Evolutionary conservation across 2,888 invertebrate genomes (phyloP).

Genomic region (Philonicus albiceps): DNA sequence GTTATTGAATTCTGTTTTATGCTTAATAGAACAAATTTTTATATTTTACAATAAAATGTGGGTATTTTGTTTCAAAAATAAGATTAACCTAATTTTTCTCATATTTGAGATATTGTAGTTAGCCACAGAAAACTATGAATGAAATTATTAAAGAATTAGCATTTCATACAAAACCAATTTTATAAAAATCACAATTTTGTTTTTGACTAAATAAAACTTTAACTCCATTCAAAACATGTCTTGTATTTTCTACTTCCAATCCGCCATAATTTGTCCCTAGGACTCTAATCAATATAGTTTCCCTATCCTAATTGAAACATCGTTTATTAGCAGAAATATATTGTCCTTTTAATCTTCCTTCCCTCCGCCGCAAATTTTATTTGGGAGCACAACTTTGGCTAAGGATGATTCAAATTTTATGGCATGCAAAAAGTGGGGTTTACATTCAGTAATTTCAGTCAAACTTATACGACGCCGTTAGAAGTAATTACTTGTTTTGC

Average conservation of each 20-base stretch:
- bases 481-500: conserved; percentile 43
- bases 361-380: background rate
- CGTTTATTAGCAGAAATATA: background rate
- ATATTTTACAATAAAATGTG: no score
- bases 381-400: background rate
- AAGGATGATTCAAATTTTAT: background rate
- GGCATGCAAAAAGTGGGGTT: conserved; percentile 3
- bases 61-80: no score
- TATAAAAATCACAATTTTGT: no score
- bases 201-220: background rate
- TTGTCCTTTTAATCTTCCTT: background rate
- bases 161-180: no score
- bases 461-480: background rate
- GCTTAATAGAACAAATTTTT: no score
- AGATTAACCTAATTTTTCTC: no score
- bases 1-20: background rate
- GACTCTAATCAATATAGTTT: background rate
- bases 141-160: no score
- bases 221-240: background rate
- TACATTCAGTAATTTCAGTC: background rate
- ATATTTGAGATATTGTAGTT: no score
- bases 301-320: background rate
- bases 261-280: background rate
- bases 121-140: no score
- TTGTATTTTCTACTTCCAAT: background rate